These are phyloP conservation scores for Hylyphantes graminicola DNA, from an alignment of 1,140 invertebrate species.

Conservation along the genomic window DNA sequence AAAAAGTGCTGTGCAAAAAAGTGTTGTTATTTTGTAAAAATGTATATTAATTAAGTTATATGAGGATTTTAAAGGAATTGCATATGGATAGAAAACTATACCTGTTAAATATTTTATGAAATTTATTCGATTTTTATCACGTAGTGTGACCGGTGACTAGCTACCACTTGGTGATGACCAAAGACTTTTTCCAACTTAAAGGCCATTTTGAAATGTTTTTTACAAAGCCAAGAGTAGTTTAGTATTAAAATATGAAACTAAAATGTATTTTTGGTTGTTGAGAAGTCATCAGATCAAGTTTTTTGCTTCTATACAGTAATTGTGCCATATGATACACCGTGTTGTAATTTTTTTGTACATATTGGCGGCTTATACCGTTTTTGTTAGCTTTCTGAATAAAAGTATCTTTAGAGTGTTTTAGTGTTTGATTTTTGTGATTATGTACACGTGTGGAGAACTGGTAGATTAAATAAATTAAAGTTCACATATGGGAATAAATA, in stretches of 20 bases:
- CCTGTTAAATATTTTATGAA: slow-evolving; percentile 54
- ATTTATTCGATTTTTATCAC: slow-evolving; percentile 30
- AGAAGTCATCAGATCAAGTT: not conserved
- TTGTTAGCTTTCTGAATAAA: slow-evolving; percentile 55
- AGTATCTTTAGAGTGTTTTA: slow-evolving; percentile 40
- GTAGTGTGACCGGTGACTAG: slow-evolving; percentile 41
- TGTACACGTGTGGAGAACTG: too few relatives aligned
- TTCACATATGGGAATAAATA: too few relatives aligned
- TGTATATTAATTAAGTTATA: slow-evolving; percentile 50
- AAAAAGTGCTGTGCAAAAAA: not conserved
- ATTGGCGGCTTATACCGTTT: slow-evolving; percentile 54
- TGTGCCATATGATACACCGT: slow-evolving; percentile 48
- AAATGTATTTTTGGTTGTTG: slow-evolving; percentile 12
- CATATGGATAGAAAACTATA: slow-evolving; percentile 27
- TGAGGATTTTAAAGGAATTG: slow-evolving; percentile 25
- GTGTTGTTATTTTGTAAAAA: slow-evolving; percentile 47
- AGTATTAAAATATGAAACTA: not conserved
- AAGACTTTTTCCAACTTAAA: slow-evolving; percentile 27
- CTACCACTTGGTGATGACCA: slow-evolving; percentile 49
- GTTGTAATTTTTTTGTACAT: slow-evolving; percentile 56
- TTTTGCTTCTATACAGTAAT: not conserved
- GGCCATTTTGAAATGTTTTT: slow-evolving; percentile 42
- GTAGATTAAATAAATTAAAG: too few relatives aligned
- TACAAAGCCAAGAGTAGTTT: not conserved
- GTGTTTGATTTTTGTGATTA: not conserved